Conservation (phyloP, 2,888 invertebrate species). For the Pristionchus exspectatus region DNA sequence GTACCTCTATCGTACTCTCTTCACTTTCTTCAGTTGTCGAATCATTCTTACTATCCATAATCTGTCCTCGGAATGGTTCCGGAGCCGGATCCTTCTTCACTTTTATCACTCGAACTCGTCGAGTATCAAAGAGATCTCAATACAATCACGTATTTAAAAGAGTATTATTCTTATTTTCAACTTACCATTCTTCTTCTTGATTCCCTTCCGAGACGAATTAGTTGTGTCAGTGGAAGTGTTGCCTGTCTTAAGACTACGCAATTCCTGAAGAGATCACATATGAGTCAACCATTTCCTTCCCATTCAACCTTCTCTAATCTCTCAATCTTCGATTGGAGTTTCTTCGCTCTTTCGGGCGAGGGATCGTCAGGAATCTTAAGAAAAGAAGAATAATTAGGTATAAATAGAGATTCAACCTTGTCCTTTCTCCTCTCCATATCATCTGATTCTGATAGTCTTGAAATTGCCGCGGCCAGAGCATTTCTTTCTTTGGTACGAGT, state of each 20-base stretch:
- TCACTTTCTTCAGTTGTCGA: constrained; percentile 16
- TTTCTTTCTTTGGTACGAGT: constrained; percentile 31
- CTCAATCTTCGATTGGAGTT: constrained; percentile 34
- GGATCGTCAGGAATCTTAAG: constrained; percentile 47
- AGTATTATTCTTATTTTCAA: not conserved
- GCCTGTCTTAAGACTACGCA: constrained; percentile 5
- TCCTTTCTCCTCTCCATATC: constrained; percentile 42
- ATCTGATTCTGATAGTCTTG: not conserved
- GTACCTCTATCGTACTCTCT: not conserved
- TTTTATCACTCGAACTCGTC: constrained; percentile 12
- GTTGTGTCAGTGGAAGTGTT: not conserved
- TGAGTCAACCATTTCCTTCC: not conserved
- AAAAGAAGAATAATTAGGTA: not conserved
- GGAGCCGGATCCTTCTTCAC: constrained; percentile 38
- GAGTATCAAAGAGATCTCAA: constrained; percentile 22
- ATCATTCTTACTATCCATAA: not conserved
- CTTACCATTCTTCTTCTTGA: constrained; percentile 25
- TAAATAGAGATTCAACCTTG: not conserved
- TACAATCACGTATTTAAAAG: not conserved
- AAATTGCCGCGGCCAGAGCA: not conserved
- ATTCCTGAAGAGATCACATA: constrained; percentile 9
- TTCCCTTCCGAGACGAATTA: not conserved
- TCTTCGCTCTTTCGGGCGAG: constrained; percentile 19
- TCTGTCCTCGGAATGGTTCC: constrained; percentile 5
- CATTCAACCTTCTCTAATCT: not conserved